These are phyloP conservation scores for Notarius lentiginosus DNA, from an alignment of 2,113 vertebrate species.

Conservation along the genomic window DNA sequence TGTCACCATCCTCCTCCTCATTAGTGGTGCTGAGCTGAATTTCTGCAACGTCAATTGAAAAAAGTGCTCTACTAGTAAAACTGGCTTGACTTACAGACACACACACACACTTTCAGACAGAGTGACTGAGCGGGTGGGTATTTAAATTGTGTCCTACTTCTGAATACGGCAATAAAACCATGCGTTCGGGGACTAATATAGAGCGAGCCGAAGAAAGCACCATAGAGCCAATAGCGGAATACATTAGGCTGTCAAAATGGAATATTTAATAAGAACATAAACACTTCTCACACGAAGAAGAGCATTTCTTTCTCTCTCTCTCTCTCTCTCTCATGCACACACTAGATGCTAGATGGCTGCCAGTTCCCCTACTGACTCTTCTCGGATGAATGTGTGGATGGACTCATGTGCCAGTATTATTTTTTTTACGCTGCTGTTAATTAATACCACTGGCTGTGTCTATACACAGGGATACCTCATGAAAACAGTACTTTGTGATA, in stretches of 20 bases:
- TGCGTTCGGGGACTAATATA: slow-evolving; percentile 32
- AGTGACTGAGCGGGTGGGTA: slow-evolving; percentile 2
- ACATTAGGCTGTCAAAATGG: slow-evolving; percentile 43
- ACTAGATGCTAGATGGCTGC: neutral
- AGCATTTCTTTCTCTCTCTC: neutral
- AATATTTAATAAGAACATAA: slow-evolving; percentile 43
- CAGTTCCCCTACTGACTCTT: neutral
- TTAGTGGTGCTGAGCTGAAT: slow-evolving; percentile 6
- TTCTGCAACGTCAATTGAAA: slow-evolving; percentile 7
- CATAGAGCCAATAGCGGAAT: slow-evolving; percentile 36
- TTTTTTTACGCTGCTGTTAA: neutral
- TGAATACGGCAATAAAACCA: slow-evolving; percentile 24
- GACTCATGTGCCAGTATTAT: neutral
- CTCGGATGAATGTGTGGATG: neutral
- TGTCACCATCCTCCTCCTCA: slow-evolving; percentile 17
- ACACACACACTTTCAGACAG: neutral
- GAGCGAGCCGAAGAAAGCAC: slow-evolving; percentile 2
- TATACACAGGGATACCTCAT: neutral
- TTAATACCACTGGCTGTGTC: slow-evolving; percentile 7
- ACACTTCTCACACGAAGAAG: slow-evolving; percentile 29
- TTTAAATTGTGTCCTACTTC: slow-evolving; percentile 45
- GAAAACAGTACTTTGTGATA: neutral
- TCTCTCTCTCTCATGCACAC: neutral
- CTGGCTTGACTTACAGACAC: neutral
- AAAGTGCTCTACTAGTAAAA: slow-evolving; percentile 12